phyloP scores from a whole-genome alignment of 1,140 invertebrate genomes.

The Sitophilus oryzae region DNA sequence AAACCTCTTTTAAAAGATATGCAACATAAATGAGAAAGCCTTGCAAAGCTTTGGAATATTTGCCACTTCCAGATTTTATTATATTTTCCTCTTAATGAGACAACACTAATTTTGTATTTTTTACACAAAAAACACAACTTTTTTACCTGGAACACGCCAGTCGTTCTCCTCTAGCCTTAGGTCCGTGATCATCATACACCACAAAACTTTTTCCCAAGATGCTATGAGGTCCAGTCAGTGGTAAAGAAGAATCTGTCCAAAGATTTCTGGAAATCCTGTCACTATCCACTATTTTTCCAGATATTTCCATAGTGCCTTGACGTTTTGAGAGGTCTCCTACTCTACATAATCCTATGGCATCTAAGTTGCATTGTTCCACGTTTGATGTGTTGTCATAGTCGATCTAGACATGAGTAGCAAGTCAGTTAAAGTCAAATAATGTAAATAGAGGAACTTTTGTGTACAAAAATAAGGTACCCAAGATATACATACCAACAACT shows the following conservation, averaged over 20 bases:
- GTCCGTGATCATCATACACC: constrained; percentile 82
- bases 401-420: no score
- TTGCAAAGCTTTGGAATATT: no score
- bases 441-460: no score
- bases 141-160: constrained; percentile 78
- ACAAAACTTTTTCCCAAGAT: constrained; percentile 81
- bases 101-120: no score
- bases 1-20: neutral
- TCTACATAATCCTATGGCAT: constrained; percentile 55
- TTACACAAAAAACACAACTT: constrained; percentile 4
- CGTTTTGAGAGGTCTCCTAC: constrained; percentile 63
- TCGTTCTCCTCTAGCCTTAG: constrained; percentile 76
- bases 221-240: constrained; percentile 67
- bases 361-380: constrained; percentile 47
- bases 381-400: constrained; percentile 43
- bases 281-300: constrained; percentile 61
- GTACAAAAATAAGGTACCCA: no score
- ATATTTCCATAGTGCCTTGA: constrained; percentile 65
- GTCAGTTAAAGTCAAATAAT: no score
- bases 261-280: constrained; percentile 62
- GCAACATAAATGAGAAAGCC: no score
- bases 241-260: constrained; percentile 71
- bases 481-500: no score
- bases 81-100: no score
- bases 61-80: no score